Evolutionary conservation across 2,797 vertebrate species (phyloP).

Genomic region (Myripristis murdjan): DNA sequence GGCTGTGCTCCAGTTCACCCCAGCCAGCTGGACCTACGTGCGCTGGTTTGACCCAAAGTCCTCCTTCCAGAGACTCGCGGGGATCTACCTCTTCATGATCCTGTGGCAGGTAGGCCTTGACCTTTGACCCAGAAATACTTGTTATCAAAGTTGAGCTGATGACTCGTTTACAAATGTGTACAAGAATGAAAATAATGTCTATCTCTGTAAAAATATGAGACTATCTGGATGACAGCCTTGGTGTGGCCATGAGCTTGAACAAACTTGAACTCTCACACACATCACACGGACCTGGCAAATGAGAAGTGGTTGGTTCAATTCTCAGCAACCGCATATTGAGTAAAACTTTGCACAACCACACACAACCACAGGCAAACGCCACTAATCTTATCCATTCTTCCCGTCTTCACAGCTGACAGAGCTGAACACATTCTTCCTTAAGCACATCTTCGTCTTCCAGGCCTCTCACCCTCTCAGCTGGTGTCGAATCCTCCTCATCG

Average conservation of each 20-base stretch:
- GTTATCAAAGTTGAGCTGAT: neutral
- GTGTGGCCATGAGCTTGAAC: too few species aligned
- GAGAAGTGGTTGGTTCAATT: too few species aligned
- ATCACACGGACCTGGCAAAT: too few species aligned
- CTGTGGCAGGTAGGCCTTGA: constrained; percentile 91
- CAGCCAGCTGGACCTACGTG: constrained; percentile 97
- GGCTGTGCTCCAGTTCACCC: constrained; percentile 95
- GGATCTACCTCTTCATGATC: constrained; percentile 98
- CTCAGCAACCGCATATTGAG: too few species aligned
- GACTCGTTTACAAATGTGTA: neutral
- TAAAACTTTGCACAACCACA: too few species aligned
- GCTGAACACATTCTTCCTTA: constrained; percentile 98
- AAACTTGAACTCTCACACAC: too few species aligned
- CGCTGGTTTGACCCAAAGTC: constrained; percentile 98
- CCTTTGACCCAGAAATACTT: neutral
- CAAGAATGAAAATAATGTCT: too few species aligned
- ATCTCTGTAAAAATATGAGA: too few species aligned
- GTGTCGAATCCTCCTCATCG: constrained; percentile 94
- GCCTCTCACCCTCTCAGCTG: constrained; percentile 94
- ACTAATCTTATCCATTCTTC: neutral
- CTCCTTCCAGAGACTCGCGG: constrained; percentile 94
- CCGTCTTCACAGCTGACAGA: constrained; percentile 91
- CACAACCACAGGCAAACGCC: neutral
- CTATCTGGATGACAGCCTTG: too few species aligned
- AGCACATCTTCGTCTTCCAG: constrained; percentile 98